Conservation (phyloP, 2,888 invertebrate species). For the Psylliodes chrysocephalus region DNA sequence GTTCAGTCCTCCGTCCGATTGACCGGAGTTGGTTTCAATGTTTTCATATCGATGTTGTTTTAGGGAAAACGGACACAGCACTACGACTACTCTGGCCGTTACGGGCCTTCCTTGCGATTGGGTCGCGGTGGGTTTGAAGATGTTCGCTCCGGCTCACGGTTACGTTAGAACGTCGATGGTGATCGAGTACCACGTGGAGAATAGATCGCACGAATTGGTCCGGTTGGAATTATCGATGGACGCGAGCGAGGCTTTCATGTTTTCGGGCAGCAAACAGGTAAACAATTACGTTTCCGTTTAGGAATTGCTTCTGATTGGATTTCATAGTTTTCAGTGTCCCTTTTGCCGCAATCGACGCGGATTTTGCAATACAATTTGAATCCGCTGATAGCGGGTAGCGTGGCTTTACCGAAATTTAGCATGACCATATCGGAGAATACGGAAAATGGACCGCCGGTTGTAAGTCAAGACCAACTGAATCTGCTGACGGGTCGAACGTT, state of each 20-base stretch:
- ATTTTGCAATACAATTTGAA: constrained; percentile 81
- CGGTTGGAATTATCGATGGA: constrained; percentile 81
- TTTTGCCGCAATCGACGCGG: constrained; percentile 72
- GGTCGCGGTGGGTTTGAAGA: constrained; percentile 71
- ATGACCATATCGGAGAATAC: constrained; percentile 15
- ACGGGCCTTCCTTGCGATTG: constrained; percentile 69
- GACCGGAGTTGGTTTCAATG: no score
- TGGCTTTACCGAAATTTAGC: constrained; percentile 73
- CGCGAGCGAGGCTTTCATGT: constrained; percentile 92
- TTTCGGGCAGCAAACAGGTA: constrained; percentile 92
- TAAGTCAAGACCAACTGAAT: constrained; percentile 65
- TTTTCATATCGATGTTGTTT: constrained; percentile 10
- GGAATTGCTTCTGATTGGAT: not conserved
- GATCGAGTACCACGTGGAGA: constrained; percentile 77
- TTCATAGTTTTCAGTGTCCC: constrained; percentile 65
- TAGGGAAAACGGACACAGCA: constrained; percentile 53
- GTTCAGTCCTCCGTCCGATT: no score
- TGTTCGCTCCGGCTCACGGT: constrained; percentile 78
- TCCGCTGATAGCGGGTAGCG: constrained; percentile 79
- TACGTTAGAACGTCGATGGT: constrained; percentile 77
- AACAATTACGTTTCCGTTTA: not conserved
- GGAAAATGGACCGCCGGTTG: constrained; percentile 58
- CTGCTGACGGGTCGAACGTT: constrained; percentile 70
- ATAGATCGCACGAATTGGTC: constrained; percentile 77
- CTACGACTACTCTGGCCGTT: constrained; percentile 55